Evolutionary conservation across 2,888 invertebrate genomes (phyloP).

Genomic region (Cataglyphis cursor): DNA sequence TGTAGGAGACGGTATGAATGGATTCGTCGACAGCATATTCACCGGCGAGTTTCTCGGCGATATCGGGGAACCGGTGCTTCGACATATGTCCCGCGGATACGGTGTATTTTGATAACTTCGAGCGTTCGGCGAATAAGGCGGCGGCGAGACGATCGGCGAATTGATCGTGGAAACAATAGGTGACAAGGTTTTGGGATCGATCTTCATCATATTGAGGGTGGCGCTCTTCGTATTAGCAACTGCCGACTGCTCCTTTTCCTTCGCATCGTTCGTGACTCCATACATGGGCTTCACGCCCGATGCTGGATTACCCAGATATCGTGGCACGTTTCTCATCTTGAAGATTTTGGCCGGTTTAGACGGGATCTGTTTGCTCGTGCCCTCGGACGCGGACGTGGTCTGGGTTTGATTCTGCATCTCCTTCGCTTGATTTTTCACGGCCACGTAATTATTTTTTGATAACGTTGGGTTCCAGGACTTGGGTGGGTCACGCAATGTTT

Average conservation of each 20-base stretch:
- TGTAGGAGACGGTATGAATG: slow-evolving; percentile 85
- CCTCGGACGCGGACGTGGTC: slow-evolving; percentile 63
- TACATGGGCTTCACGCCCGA: slow-evolving; percentile 90
- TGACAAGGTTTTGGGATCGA: slow-evolving; percentile 89
- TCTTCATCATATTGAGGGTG: slow-evolving; percentile 86
- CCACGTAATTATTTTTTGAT: slow-evolving; percentile 87
- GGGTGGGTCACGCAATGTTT: slow-evolving; percentile 89
- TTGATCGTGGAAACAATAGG: slow-evolving; percentile 86
- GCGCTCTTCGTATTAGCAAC: slow-evolving; percentile 68
- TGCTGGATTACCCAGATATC: slow-evolving; percentile 88
- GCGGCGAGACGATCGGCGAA: slow-evolving; percentile 83
- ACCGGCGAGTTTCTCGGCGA: slow-evolving; percentile 85
- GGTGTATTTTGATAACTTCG: slow-evolving; percentile 82
- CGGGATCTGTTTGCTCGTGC: slow-evolving; percentile 78
- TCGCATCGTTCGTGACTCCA: slow-evolving; percentile 86
- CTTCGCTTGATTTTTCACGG: slow-evolving; percentile 84
- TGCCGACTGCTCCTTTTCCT: slow-evolving; percentile 78
- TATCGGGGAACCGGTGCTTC: slow-evolving; percentile 80
- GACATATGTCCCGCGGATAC: slow-evolving; percentile 81
- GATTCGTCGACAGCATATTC: slow-evolving; percentile 85
- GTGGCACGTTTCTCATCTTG: slow-evolving; percentile 88
- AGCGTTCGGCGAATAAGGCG: slow-evolving; percentile 83
- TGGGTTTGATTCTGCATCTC: slow-evolving; percentile 75
- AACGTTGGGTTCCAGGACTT: slow-evolving; percentile 90
- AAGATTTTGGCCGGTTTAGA: slow-evolving; percentile 88